Evolutionary conservation across 1,140 invertebrate species (phyloP), one percentile per base, ranked within the genome.

Genomic region (Andricus grossulariae): DNA sequence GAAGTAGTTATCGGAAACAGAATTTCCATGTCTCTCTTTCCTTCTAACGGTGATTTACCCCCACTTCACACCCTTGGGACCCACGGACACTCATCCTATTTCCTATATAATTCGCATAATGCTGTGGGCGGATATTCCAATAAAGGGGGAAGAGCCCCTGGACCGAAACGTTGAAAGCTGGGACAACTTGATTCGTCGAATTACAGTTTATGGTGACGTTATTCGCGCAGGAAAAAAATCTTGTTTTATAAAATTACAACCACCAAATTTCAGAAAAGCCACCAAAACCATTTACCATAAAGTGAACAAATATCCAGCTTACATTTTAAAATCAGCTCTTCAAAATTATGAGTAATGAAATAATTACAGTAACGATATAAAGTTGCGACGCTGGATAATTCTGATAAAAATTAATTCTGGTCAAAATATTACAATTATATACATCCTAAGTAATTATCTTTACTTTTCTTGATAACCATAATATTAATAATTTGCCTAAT

Each of bases 121-220:
- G 89, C 88, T 89, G 88, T 90, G 87, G 89, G 90, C 90, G 90
- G 90, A 91, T 91, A 91, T 91, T 90, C 86, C 88, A 91, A 91
- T 90, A 90, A 90, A 91, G 86, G 86, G 89, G 90, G 88, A 88
- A 89, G 84, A 84, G 84, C 82, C 81, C 82, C 83, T 80, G 83
- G 81, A 83, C 84, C 83, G 84, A 87, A 85, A 85, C 81, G 76
- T 82, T 84, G 84, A 85, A 86, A 87, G 83, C 80, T 75, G 73
- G 77, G 84, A 87, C 83, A 83, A 85, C 82, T 87, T 81, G 87
- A 86, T 88, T 86, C 84, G 87, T 86, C 83, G 85, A 83, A 84
- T 88, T 87, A 84, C 81, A 80, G 76, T 85, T 87, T 84, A 88
- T 84, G 84, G 83, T 83, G 79, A 83, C 77, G 78, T 79, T 75